A percentile compares a stretch with the other conserved stretches of the same genome.
Conservation (phyloP, 2,888 invertebrate genomes). For the Caenorhabditis angaria region DNA sequence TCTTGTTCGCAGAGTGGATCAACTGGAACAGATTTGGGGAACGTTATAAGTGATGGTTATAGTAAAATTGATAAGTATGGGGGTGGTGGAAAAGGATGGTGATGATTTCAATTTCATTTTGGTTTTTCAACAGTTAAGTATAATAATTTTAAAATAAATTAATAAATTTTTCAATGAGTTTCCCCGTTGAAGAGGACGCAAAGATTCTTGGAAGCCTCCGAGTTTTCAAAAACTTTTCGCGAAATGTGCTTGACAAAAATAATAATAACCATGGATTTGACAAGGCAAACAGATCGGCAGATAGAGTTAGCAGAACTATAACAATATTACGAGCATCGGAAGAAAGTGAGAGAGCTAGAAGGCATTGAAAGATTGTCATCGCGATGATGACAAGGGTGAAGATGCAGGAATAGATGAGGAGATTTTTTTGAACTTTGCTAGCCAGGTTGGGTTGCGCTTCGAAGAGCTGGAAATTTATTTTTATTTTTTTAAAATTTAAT, state of each 20-base stretch:
- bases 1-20: conserved; percentile 12
- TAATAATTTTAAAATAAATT: neutral
- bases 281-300: conserved; percentile 47
- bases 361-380: conserved; percentile 46
- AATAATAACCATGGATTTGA: conserved; percentile 52
- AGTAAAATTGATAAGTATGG: neutral
- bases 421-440: conserved; percentile 45
- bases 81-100: neutral
- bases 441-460: conserved; percentile 40
- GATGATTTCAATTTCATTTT: neutral
- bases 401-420: conserved; percentile 50
- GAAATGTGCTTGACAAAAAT: conserved; percentile 41
- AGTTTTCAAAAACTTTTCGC: conserved; percentile 27
- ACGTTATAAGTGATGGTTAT: neutral
- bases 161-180: neutral
- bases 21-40: neutral
- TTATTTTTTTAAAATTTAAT: neutral
- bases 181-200: conserved; percentile 25
- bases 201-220: conserved; percentile 25
- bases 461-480: conserved; percentile 32
- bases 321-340: conserved; percentile 34
- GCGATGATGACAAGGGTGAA: conserved; percentile 43
- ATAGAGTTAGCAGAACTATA: conserved; percentile 32
- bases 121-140: neutral
- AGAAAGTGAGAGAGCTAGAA: conserved; percentile 36